Base-by-base conservation (phyloP, 2,888 invertebrate genomes). In the Apotomis betuletana region DNA sequence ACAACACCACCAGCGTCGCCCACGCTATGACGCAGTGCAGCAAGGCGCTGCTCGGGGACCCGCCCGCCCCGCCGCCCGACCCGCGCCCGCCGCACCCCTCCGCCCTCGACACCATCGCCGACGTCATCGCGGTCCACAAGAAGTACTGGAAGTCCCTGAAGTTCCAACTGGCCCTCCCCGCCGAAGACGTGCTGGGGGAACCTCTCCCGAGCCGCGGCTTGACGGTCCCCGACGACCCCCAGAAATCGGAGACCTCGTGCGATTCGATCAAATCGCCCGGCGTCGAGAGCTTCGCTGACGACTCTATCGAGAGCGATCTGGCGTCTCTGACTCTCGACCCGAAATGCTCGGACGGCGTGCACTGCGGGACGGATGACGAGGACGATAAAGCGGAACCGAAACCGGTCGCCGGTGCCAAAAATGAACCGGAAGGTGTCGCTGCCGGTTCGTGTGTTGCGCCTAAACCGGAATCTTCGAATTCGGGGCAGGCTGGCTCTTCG, bases 21-120 rank as follows among this genome's bases (percentile, higher is more conserved):
- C 96, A 97, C 84, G 96, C 97, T 3, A 97, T 98, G 96, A 95
- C 96, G 0, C 96, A 97, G 94, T 98, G 98, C 87, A 95, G 97
- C 0, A 97, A 97, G 86, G 96, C 98, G 0, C 88, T 99, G 62
- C 93, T 99, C 0, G 98, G 97, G 0, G 98, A 98, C 91, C 96
- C 97, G 0, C 89, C 97, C 69, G 58, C 72, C 0, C 85, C 85
- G 72, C 82, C 85, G 63, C 82, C 87, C 69, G 90, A 91, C 15
- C 85, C 2, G 85, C 86, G 86, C 69, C 85, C 90, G 67, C 85
- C 77, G 79, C 80, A 89, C 67, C 81, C 82, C 74, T 87, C 92
- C 0, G 93, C 94, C 2, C 77, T 92, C 4, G 94, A 95, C 78
- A 94, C 96, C 0, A 95, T 98, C 67, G 94, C 94, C 75, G 94